Base-by-base conservation (phyloP, 2,797 vertebrate genomes). In the Emydoidea blandingii region DNA sequence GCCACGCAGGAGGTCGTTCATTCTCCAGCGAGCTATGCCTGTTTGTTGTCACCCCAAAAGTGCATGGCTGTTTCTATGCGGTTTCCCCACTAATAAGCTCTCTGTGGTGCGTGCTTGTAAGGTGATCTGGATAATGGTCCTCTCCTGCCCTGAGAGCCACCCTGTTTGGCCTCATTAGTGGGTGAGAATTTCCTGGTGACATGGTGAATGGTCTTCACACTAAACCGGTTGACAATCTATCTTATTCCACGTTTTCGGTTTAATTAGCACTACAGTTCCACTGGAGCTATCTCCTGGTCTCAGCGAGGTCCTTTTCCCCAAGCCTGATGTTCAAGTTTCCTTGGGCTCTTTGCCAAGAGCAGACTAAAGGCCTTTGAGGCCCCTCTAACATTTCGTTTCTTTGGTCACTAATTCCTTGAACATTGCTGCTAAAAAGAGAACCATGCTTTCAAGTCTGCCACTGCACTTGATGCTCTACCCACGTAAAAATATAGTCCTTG, bases 151-250 rank as follows among this genome's bases (percentile, higher is more conserved):
- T 47, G 74, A 68, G 65, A 82, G 76, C 57, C 87, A 91, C 90
- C 50, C 89, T 91, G 16, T 85, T 83, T 95, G 96, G 94, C 82
- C 57, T 7, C 5, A 1, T 97, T 91, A 96, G 90, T 68, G 91
- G 91, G 88, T 90, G 93, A 85, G 92, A 95, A 96, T 97, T 95
- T 97, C 93, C 96, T 95, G 85, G 23, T 95, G 91, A 97, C 12
- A 6, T 15, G 5, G 27, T 62, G 27, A 62, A 31, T 62, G 59
- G 29, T 53, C 59, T 62, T 62, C 15, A 62, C 12, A 6, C 34
- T n/a, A n/a, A 94, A 96, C 92, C 88, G 90, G 85, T 91, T 65
- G 95, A 93, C 81, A 54, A 91, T 59, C 87, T 86, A 76, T 79
- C 18, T 5, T 90, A 94, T 92, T 88, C 88, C 72, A 88, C 91